A percentile compares a stretch with the other conserved stretches of the same genome.
Conservation (phyloP, 2,113 vertebrate genomes). For the Eubucco bourcierii region DNA sequence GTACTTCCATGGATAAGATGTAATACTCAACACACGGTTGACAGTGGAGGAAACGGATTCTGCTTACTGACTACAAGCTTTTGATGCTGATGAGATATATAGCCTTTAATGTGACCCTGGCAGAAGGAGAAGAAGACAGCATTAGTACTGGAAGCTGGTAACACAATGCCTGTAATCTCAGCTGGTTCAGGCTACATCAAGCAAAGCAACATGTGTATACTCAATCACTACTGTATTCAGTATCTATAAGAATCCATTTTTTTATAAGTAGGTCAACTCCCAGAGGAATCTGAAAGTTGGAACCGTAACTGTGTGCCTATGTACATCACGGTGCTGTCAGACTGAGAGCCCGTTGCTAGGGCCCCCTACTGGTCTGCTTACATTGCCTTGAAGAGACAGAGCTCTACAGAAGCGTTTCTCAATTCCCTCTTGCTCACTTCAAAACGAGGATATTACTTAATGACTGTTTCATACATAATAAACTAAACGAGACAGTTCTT, state of each 20-base stretch:
- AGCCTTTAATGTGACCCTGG: slow-evolving; percentile 98
- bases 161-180: not conserved
- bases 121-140: not conserved
- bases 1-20: not conserved
- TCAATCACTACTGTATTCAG: not conserved
- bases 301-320: not conserved
- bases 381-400: not conserved
- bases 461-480: not conserved
- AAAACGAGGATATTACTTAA: not conserved
- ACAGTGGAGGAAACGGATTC: slow-evolving; percentile 92
- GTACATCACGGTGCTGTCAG: rapidly evolving
- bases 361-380: not conserved
- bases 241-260: not conserved
- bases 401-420: not conserved
- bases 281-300: not conserved
- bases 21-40: slow-evolving; percentile 82
- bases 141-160: not conserved
- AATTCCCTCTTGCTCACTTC: not conserved
- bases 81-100: slow-evolving; percentile 98
- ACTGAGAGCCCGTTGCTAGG: not conserved
- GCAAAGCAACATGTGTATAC: not conserved
- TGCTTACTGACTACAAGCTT: slow-evolving; percentile 99
- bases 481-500: not conserved
- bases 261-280: not conserved
- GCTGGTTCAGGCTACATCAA: not conserved